Percentiles rank a stretch among this genome's conserved stretches.
Conservation (phyloP, 2,797 vertebrate species). For the Sebastes diploproa region DNA sequence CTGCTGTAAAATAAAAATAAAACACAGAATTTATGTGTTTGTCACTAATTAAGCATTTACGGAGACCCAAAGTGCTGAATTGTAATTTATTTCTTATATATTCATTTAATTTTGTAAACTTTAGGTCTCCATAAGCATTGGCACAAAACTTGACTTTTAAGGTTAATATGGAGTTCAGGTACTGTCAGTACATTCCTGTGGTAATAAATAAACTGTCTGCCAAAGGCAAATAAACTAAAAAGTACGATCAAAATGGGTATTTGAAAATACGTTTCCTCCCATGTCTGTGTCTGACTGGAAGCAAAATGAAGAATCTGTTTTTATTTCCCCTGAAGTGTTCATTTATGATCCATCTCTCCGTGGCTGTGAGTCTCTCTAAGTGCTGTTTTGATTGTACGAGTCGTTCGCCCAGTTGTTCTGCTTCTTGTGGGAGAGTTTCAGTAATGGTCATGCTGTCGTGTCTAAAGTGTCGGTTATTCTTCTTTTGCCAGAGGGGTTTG, state of each 20-base stretch:
- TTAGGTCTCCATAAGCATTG: neutral
- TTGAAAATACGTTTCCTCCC: neutral
- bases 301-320: constrained; percentile 16
- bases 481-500: constrained; percentile 8
- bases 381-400: constrained; percentile 46
- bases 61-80: neutral
- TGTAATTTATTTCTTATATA: neutral
- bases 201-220: neutral
- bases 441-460: constrained; percentile 29
- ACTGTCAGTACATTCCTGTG: neutral
- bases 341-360: constrained; percentile 26
- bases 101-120: neutral
- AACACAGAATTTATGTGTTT: constrained; percentile 3
- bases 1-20: constrained; percentile 24
- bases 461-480: constrained; percentile 24
- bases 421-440: constrained; percentile 23
- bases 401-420: constrained; percentile 4
- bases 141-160: neutral
- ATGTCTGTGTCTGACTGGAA: constrained; percentile 17
- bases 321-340: constrained; percentile 9
- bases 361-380: constrained; percentile 39
- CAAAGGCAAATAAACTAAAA: neutral
- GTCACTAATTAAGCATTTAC: neutral
- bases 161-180: neutral
- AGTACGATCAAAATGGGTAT: neutral